These are phyloP conservation scores for Petrocephalus sullivani DNA, from an alignment of 2,797 vertebrate genomes.

Conservation along the genomic window DNA sequence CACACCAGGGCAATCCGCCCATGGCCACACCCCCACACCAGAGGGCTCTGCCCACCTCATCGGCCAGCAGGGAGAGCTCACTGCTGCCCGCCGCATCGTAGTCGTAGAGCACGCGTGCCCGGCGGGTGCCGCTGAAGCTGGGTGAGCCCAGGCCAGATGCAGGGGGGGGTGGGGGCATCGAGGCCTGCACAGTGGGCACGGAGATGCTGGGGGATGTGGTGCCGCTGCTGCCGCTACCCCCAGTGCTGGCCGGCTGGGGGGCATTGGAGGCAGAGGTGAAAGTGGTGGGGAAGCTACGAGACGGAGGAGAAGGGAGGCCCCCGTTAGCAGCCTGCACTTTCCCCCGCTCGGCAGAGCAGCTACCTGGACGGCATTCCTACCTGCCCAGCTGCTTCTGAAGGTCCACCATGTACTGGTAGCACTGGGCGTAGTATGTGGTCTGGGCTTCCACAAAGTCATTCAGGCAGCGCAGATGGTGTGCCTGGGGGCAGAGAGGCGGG, in stretches of 20 bases:
- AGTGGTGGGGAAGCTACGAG: conserved; percentile 81
- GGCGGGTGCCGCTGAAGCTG: conserved; percentile 77
- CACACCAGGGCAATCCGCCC: too few relatives aligned
- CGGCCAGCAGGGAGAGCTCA: conserved; percentile 91
- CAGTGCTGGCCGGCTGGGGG: conserved; percentile 67
- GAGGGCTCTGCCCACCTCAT: conserved; percentile 73
- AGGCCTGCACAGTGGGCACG: conserved; percentile 67
- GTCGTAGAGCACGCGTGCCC: conserved; percentile 94
- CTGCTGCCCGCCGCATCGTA: conserved; percentile 96
- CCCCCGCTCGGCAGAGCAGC: neutral
- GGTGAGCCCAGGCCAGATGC: conserved; percentile 71
- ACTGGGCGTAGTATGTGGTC: conserved; percentile 93
- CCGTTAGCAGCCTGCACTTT: neutral
- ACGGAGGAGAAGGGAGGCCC: conserved; percentile 23
- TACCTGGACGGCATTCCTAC: conserved; percentile 48
- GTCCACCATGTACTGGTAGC: conserved; percentile 97
- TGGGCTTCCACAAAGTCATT: conserved; percentile 97
- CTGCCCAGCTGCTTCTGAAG: conserved; percentile 98
- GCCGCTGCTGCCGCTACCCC: conserved; percentile 37
- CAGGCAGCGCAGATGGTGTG: conserved; percentile 92
- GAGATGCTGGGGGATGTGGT: conserved; percentile 66
- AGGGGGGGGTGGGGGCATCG: conserved; percentile 66
- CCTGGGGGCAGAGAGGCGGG: conserved; percentile 54
- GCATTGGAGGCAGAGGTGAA: conserved; percentile 86
- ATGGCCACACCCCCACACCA: neutral